These are phyloP conservation scores for Tenualosa ilisha DNA, from an alignment of 2,797 vertebrate genomes.

Conservation along the genomic window DNA sequence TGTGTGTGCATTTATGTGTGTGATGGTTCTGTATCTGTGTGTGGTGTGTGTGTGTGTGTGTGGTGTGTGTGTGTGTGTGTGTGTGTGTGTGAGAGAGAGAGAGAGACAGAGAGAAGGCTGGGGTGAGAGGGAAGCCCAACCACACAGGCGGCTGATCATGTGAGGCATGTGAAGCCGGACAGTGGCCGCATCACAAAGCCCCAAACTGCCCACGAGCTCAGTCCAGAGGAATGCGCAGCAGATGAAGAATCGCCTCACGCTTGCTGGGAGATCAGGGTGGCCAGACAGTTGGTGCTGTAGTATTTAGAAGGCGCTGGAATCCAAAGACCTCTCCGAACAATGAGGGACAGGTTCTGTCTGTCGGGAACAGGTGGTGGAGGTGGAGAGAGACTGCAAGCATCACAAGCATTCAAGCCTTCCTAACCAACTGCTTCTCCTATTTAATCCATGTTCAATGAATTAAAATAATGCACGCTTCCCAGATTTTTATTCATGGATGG, in stretches of 20 bases:
- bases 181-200: conserved; percentile 46
- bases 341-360: conserved; percentile 64
- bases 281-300: conserved; percentile 56
- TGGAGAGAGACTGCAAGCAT: conserved; percentile 21
- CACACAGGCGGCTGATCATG: not conserved
- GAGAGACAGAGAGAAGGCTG: not conserved
- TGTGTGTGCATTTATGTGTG: not conserved
- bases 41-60: not conserved
- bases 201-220: conserved; percentile 54
- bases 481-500: conserved; percentile 3
- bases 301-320: conserved; percentile 32
- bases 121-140: not conserved
- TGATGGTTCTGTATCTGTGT: not conserved
- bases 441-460: not conserved
- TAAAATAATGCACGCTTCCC: not conserved
- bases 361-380: conserved; percentile 70
- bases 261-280: conserved; percentile 54
- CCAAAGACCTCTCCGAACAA: conserved; percentile 61
- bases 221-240: conserved; percentile 60
- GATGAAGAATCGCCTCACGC: conserved; percentile 60
- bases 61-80: not conserved
- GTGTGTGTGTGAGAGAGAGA: no score
- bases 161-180: conserved; percentile 11
- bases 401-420: not conserved
- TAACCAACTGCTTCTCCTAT: not conserved